Percentiles rank a stretch among this genome's conserved stretches.
Evolutionary conservation across 2,888 invertebrate species (phyloP).

Genomic region (Dermolepida albohirtum): DNA sequence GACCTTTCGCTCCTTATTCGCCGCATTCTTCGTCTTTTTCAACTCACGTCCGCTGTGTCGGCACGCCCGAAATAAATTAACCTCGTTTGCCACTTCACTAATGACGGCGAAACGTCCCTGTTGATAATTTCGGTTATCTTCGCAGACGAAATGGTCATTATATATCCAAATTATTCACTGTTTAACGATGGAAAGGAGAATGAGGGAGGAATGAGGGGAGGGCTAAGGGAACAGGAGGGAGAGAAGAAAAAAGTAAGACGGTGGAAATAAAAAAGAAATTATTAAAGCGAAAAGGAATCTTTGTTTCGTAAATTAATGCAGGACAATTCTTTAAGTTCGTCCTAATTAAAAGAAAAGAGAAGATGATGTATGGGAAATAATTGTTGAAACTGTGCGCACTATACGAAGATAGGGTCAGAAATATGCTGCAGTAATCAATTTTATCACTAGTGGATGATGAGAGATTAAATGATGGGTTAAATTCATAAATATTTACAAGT

Average conservation of each 20-base stretch:
- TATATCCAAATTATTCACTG: conserved; percentile 18
- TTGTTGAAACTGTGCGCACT: too few relatives aligned
- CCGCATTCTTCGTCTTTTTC: not conserved
- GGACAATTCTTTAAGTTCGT: conserved; percentile 5
- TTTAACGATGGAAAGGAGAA: too few relatives aligned
- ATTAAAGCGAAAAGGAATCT: not conserved
- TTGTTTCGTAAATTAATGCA: conserved; percentile 13
- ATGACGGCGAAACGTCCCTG: conserved; percentile 19
- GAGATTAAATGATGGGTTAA: too few relatives aligned
- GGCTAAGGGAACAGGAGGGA: not conserved
- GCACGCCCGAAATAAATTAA: conserved; percentile 30
- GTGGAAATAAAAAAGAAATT: conserved; percentile 12
- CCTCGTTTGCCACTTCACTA: conserved; percentile 35
- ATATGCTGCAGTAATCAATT: too few relatives aligned
- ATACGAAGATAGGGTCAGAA: too few relatives aligned
- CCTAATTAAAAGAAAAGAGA: conserved; percentile 12
- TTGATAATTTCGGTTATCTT: conserved; percentile 34
- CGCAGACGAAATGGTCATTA: conserved; percentile 19
- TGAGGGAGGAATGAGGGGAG: not conserved
- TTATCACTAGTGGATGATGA: too few relatives aligned
- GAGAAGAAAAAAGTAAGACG: not conserved
- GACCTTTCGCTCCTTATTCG: conserved; percentile 2
- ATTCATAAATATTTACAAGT: too few relatives aligned
- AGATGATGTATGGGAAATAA: not conserved
- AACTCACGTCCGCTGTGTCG: not conserved